A percentile compares a stretch with the other conserved stretches of the same genome.
Evolutionary conservation across 2,113 vertebrate genomes (phyloP).

Genomic region (Brachyhypopomus occidentalis): DNA sequence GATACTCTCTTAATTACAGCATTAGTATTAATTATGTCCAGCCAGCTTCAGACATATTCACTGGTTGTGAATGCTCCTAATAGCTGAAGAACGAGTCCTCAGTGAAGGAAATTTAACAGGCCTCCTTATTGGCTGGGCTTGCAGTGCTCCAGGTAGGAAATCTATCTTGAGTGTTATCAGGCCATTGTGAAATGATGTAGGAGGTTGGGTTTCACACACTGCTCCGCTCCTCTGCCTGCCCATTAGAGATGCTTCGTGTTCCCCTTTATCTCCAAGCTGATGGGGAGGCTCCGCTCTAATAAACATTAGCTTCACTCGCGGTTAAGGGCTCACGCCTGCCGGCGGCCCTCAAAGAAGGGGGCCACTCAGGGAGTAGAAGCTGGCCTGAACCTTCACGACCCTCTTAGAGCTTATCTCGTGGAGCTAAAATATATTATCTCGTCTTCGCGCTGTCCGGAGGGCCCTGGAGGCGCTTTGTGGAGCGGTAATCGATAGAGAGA

Average conservation of each 20-base stretch:
- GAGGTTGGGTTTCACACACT: not conserved
- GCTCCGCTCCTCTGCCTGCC: not conserved
- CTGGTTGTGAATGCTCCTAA: not conserved
- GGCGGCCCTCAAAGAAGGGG: not conserved
- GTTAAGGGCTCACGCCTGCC: not conserved
- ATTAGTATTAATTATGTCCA: not conserved
- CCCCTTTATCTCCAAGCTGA: conserved; percentile 8
- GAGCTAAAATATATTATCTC: conserved; percentile 40
- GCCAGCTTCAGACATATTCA: not conserved
- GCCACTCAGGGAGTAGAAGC: not conserved
- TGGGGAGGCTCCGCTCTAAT: conserved; percentile 12
- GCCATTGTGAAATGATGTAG: not conserved
- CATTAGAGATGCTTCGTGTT: conserved; percentile 22
- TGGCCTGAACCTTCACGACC: conserved; percentile 18
- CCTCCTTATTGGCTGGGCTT: not conserved
- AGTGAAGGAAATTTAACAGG: not conserved
- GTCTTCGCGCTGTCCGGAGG: conserved; percentile 21
- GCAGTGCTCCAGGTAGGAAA: not conserved
- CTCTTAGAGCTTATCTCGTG: conserved; percentile 40
- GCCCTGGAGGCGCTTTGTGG: conserved; percentile 33
- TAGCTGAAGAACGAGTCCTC: not conserved
- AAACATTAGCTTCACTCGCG: conserved; percentile 32
- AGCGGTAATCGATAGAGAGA: conserved; percentile 45
- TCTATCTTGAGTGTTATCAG: not conserved
- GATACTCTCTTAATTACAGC: not conserved